These are phyloP conservation scores for Pyrocephalus nanus DNA, from an alignment of 2,797 vertebrate genomes.

Conservation along the genomic window DNA sequence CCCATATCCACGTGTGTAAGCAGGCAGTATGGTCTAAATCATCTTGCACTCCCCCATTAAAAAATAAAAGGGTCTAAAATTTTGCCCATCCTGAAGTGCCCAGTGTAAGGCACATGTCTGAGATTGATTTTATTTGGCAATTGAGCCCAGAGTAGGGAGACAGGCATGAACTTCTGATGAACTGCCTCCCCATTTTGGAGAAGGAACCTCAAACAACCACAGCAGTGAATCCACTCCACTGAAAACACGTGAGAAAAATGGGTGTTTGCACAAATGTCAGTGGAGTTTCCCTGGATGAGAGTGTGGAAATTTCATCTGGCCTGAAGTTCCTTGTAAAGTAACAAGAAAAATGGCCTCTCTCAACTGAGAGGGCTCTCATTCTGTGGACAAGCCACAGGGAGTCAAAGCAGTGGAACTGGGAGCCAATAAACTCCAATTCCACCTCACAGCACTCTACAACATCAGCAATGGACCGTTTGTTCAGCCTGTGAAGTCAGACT, in stretches of 20 bases:
- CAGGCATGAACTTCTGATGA: not conserved
- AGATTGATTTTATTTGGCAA: not conserved
- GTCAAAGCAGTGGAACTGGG: not conserved
- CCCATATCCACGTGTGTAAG: not conserved
- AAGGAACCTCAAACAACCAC: not conserved
- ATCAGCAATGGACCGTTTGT: not conserved
- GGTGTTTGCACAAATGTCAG: not conserved
- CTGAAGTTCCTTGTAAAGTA: not conserved
- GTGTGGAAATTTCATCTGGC: not conserved
- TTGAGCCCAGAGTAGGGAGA: not conserved
- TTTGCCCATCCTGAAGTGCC: not conserved
- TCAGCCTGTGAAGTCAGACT: not conserved
- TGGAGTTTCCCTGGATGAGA: not conserved
- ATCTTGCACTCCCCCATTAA: not conserved
- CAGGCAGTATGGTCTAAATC: rapidly evolving
- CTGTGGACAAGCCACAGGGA: not conserved
- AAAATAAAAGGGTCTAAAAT: not conserved
- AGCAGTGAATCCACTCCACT: not conserved
- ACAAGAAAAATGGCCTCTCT: not conserved
- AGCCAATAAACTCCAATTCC: not conserved
- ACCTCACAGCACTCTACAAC: not conserved
- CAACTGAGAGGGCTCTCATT: not conserved
- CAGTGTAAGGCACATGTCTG: not conserved
- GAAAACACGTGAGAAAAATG: rapidly evolving
- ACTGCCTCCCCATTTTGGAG: not conserved